phyloP scores from a whole-genome alignment of 2,113 vertebrate species.

The Phylloscopus trochilus region DNA sequence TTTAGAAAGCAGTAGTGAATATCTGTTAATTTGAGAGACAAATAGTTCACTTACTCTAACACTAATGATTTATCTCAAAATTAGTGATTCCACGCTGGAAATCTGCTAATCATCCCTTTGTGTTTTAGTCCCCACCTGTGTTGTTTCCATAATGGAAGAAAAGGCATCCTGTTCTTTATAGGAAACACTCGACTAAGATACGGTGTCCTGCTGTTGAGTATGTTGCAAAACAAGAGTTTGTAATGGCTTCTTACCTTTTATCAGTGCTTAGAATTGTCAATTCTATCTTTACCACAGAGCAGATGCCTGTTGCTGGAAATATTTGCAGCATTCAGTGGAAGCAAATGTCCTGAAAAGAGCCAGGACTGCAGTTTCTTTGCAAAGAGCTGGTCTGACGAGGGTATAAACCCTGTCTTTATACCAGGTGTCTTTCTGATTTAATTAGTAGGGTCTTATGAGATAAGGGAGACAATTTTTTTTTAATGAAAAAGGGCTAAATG shows the following conservation, averaged over 20 bases:
- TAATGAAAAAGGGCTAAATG: neutral
- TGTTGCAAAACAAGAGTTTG: neutral
- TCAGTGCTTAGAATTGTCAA: neutral
- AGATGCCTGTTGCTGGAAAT: neutral
- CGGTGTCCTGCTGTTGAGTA: neutral
- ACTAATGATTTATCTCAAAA: neutral
- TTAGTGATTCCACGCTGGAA: neutral
- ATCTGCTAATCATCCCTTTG: neutral
- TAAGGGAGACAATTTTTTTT: neutral
- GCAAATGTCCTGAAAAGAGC: neutral
- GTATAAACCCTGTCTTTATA: neutral
- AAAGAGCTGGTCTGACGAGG: neutral
- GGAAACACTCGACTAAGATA: neutral
- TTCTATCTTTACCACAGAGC: neutral
- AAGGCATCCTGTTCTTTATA: neutral
- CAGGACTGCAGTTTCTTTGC: neutral
- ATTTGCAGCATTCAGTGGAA: neutral
- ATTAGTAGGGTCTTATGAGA: neutral
- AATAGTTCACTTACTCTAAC: neutral
- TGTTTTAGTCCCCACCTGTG: neutral
- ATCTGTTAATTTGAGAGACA: neutral
- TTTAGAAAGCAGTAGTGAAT: neutral
- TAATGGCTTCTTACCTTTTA: neutral
- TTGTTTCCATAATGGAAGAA: neutral
- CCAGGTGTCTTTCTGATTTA: neutral